Base-by-base conservation (phyloP, 2,888 invertebrate species). In the Coenonympha glycerion region DNA sequence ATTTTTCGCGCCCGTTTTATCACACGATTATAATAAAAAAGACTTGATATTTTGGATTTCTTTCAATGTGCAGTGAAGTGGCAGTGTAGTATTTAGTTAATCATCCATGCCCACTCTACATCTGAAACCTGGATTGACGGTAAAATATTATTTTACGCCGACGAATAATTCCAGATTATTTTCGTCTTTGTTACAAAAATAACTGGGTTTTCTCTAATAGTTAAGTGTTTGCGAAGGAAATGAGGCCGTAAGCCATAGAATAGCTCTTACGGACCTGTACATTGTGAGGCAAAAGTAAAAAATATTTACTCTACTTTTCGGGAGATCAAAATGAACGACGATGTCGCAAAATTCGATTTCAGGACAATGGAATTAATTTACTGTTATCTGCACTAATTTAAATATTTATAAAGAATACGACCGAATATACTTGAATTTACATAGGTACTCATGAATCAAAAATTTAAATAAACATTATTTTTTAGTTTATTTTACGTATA, bases 91-190 rank as follows among this genome's bases (percentile, higher is more conserved):
- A 53, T 50, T 44, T 52, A 56, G 53, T 61, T 55, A 57, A 44
- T 57, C 60, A 75, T 69, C 68, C 68, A 88, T 87, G 88, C 88
- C 88, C 66, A 78, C 87, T 54, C 61, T 88, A 79, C 83, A 87
- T 57, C 74, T 88, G 59, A 87, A 87, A 65, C 83, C 87, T 57
- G 86, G 87, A 73, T 73, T 87, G 57, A 86, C 87, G 82, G 88
- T 88, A 74, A 76, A 59, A 60, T 63, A 63, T 59, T 61, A 65
- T 64, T 62, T 37, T 16, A 31, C 16, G 13, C 34, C 22, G 46
- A 37, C 42, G 55, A 56, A 48, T 49, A 53, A 57, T 56, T 55
- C 42, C 49, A 60, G 51, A 59, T 63, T 67, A 71, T 72, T 77
- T 69, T 66, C 59, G 60, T 66, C 70, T 67, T 67, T 64, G 67